phyloP scores from a whole-genome alignment of 2,113 vertebrate genomes.

The Trogon melanurus region DNA sequence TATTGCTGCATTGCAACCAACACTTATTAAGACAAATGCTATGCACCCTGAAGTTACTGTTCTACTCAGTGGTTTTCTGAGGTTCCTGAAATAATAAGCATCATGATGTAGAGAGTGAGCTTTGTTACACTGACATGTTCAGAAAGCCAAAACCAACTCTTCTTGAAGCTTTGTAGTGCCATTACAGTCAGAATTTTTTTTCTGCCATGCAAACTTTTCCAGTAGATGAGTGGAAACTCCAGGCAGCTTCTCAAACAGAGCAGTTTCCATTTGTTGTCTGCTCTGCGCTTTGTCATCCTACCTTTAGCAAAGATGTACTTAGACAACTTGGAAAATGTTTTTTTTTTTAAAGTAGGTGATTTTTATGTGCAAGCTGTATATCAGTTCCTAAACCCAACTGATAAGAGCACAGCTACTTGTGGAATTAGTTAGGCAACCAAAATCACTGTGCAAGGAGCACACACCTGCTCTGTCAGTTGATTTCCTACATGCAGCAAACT shows the following conservation, averaged over 20 bases:
- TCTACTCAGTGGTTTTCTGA: background rate
- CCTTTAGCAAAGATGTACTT: background rate
- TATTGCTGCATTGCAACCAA: background rate
- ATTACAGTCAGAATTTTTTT: background rate
- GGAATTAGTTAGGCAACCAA: background rate
- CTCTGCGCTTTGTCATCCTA: background rate
- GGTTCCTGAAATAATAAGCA: background rate
- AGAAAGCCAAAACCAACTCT: background rate
- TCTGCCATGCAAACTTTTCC: background rate
- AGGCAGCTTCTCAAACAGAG: background rate
- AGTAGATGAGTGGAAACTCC: background rate
- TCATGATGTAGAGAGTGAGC: background rate
- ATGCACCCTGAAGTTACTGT: background rate
- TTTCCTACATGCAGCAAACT: background rate
- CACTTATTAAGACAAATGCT: background rate
- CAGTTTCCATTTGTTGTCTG: background rate
- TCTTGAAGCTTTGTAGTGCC: background rate
- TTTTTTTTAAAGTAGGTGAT: background rate
- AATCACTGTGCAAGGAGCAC: background rate
- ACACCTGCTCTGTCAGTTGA: background rate
- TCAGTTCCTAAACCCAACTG: background rate
- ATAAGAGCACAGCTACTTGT: background rate
- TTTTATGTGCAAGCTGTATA: background rate
- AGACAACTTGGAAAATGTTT: background rate
- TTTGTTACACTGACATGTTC: background rate